Base-by-base conservation (phyloP, 2,113 vertebrate species). In the Syrrhaptes paradoxus region DNA sequence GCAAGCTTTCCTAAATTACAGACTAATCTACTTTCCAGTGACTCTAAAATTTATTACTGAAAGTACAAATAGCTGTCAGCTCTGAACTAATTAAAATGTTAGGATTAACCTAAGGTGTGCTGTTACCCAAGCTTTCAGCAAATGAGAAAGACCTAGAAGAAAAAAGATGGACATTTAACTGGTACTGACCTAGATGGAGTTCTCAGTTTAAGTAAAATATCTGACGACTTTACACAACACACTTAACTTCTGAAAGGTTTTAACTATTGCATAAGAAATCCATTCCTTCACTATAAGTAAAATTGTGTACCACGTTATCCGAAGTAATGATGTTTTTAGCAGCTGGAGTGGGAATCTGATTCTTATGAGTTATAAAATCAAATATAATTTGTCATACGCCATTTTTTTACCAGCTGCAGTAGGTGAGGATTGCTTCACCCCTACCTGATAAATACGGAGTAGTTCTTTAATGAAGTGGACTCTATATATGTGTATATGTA, bases 1-100 rank as follows among this genome's bases (percentile, higher is more conserved):
- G 61, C 63, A 90, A 88, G 75, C 43, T 91, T 86, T 94, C 72
- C 72, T 73, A 95, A 96, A 93, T 96, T 93, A 82, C 76, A 78
- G 76, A 63, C 78, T 90, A 80, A 95, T 93, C 90, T 94, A 88
- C 85, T 94, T 96, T 90, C 63, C 85, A 93, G 76, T 75, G 90
- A 84, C 93, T 95, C 62, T 90, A 72, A 84, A 93, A 89, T 92
- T 93, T 96, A 86, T 91, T 85, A 68, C 55, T 86, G 63, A 52
- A 88, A 67, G 59, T 72, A 90, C 90, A 93, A 96, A 90, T 91
- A 88, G 59, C 85, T 94, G 90, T 88, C 91, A 91, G 78, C 67
- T 95, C 65, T 93, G 51, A 91, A 91, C 85, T 93, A 96, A 94
- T 94, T 96, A 94, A 95, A 96, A 94, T 90, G 59, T 95, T 95